These are phyloP conservation scores for Dendrocopos noguchii DNA, from an alignment of 2,113 vertebrate species.

Conservation along the genomic window DNA sequence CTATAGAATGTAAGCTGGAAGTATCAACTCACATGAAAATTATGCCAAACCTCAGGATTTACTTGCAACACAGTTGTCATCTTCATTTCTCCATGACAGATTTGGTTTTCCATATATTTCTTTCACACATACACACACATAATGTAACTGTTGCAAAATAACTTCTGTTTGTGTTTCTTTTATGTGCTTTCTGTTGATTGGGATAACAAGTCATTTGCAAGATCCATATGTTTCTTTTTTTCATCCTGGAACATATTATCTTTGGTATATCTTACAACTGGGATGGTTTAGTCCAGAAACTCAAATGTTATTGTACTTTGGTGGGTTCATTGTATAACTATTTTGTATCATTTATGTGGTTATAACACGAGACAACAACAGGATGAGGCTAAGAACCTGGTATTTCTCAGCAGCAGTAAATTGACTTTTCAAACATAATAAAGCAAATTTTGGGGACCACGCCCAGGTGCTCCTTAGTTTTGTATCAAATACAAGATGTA, in stretches of 20 bases:
- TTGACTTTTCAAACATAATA: background rate
- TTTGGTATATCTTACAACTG: background rate
- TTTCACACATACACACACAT: background rate
- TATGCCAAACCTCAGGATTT: background rate
- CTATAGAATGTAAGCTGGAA: background rate
- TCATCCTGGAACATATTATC: background rate
- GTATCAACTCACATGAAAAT: background rate
- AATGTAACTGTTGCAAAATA: background rate
- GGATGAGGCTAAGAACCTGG: rapidly evolving
- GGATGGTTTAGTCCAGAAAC: background rate
- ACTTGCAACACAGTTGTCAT: background rate
- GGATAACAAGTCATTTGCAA: background rate
- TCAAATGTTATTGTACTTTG: background rate
- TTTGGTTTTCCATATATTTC: background rate
- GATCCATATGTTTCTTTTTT: background rate
- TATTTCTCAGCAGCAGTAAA: background rate
- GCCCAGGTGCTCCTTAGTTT: background rate
- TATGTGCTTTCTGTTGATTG: background rate
- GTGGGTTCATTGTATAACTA: background rate
- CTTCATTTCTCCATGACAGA: background rate
- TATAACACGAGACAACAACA: background rate
- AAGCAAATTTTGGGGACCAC: background rate
- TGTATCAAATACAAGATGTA: background rate
- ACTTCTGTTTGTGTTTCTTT: background rate
- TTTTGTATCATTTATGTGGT: background rate